Conservation (phyloP, 2,888 invertebrate species). For the Craniophora ligustri region DNA sequence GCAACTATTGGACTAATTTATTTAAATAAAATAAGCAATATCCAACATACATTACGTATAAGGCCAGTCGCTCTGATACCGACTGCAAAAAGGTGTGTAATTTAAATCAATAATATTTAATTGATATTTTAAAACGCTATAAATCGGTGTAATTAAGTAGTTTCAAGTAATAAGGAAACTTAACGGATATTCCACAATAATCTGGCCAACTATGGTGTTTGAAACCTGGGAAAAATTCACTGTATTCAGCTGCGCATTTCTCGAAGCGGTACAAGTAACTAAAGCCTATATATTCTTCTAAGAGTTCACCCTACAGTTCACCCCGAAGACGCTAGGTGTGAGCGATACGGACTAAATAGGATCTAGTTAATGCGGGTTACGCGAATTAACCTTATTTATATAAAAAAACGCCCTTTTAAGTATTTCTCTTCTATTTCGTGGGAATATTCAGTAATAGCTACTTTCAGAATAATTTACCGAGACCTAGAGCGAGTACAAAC, state of each 20-base stretch:
- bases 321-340: conserved; percentile 7
- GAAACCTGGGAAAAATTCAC: conserved; percentile 24
- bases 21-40: conserved; percentile 37
- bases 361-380: conserved; percentile 10
- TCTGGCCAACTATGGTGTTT: conserved; percentile 10
- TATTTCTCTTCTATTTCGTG: too few relatives aligned
- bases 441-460: too few relatives aligned
- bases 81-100: neutral
- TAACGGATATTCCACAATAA: conserved; percentile 21
- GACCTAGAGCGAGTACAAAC: too few relatives aligned
- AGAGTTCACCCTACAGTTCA: too few relatives aligned
- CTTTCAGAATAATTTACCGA: too few relatives aligned
- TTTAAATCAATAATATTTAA: neutral
- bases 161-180: conserved; percentile 22
- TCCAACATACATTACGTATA: conserved; percentile 7
- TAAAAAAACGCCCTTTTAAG: too few relatives aligned
- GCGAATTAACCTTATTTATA: too few relatives aligned
- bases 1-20: conserved; percentile 27
- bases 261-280: conserved; percentile 15
- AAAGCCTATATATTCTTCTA: too few relatives aligned
- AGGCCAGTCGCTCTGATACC: neutral
- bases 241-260: conserved; percentile 14
- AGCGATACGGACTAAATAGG: conserved; percentile 10
- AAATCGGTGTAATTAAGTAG: conserved; percentile 2
- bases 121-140: neutral